Evolutionary conservation across 2,113 vertebrate genomes (phyloP).

Genomic region (Zeus faber): DNA sequence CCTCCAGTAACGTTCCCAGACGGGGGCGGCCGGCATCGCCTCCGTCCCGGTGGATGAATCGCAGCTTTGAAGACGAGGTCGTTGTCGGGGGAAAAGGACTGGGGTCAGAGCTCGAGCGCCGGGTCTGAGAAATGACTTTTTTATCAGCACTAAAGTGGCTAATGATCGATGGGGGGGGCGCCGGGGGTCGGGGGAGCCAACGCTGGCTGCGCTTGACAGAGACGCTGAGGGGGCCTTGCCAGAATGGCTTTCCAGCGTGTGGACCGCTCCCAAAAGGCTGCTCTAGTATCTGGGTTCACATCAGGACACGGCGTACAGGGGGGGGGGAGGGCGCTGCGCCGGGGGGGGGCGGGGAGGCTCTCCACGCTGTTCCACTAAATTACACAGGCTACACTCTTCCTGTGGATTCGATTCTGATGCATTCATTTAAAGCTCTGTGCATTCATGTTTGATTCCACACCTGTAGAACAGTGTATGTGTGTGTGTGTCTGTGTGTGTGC

Average conservation of each 20-base stretch:
- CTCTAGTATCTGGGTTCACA: conserved; percentile 38
- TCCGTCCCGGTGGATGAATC: no score
- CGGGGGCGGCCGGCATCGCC: no score
- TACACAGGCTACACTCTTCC: not conserved
- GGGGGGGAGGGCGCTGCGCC: conserved; percentile 4
- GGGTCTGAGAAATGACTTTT: conserved; percentile 31
- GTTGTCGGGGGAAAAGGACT: no score
- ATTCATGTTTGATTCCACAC: not conserved
- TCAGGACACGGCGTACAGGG: conserved; percentile 23
- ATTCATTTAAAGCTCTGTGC: not conserved
- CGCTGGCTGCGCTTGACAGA: conserved; percentile 37
- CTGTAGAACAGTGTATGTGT: not conserved
- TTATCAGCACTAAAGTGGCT: conserved; percentile 43
- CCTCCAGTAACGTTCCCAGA: no score
- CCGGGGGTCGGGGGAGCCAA: conserved; percentile 38
- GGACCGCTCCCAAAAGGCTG: conserved; percentile 19
- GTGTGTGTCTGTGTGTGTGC: not conserved
- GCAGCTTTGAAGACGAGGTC: conserved; percentile 42
- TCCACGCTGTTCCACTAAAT: not conserved
- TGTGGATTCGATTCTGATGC: not conserved
- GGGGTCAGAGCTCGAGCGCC: no score
- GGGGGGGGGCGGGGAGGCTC: conserved; percentile 10
- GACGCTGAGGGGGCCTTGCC: conserved; percentile 29
- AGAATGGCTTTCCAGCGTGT: conserved; percentile 29
- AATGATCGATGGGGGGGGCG: conserved; percentile 46